phyloP scores from a whole-genome alignment of 2,113 vertebrate species.

The Oreamnos americanus region DNA sequence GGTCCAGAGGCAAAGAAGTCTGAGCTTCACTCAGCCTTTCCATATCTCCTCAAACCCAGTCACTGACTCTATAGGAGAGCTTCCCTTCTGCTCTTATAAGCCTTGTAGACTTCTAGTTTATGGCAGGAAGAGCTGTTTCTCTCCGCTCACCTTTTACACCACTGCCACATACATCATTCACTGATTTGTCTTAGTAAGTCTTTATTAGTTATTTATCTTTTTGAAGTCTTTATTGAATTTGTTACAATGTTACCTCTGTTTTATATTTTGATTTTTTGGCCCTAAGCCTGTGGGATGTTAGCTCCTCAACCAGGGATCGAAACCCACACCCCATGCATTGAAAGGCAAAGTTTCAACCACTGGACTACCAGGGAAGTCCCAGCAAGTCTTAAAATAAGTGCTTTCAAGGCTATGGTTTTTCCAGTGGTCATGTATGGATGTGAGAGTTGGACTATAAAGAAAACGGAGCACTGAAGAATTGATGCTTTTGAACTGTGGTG shows the following conservation, averaged over 20 bases:
- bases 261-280: neutral
- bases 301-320: neutral
- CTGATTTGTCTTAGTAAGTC: neutral
- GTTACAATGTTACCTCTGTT: neutral
- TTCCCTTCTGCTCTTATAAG: neutral
- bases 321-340: neutral
- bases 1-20: neutral
- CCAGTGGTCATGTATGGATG: neutral
- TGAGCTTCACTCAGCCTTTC: neutral
- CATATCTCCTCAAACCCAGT: neutral
- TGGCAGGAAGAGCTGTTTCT: neutral
- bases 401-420: neutral
- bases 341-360: neutral
- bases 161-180: neutral
- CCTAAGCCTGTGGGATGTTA: neutral
- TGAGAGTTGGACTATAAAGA: neutral
- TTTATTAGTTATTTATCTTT: neutral
- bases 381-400: neutral
- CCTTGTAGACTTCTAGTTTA: neutral
- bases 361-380: neutral
- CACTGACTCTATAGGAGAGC: neutral
- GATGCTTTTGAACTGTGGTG: neutral
- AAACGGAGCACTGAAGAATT: fast-evolving
- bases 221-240: neutral
- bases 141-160: neutral